Evolutionary conservation across 2,113 vertebrate genomes (phyloP), one percentile per base, ranked within the genome.

Genomic region (Nannobrachium achirus): DNA sequence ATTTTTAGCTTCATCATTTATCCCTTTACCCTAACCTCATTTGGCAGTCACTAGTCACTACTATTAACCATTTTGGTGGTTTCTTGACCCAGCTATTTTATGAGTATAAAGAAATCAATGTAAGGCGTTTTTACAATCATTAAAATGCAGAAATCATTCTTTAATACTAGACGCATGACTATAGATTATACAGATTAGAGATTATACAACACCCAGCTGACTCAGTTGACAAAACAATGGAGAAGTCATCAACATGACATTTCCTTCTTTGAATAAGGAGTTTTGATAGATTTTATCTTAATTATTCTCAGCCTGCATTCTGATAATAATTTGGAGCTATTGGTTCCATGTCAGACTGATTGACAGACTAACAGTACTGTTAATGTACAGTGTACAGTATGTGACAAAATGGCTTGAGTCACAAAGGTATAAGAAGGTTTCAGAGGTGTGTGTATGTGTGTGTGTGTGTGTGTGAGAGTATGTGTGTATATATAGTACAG

Each of bases 1-100:
- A 56, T 76, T 79, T 72, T 79, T 76, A 68, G 73, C 55, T 70
- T 71, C 38, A 55, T 64, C 42, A 49, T 52, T 63, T 15, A 8
- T 44, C 51, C 16, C 46, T 19, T 20, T 44, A 40, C 51, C 51
- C 41, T 16, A 41, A 6, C 63, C 19, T 16, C 50, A 10, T 42
- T 25, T 51, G 38, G 10, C 14, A 42, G 16, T 56, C 44, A 4
- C 58, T 55, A 42, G 16, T 56, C 44, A 4, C 58, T 55, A 4
- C 4, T 56, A 25, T 45, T 58, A 7, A 18, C 44, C n/a, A 18
- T 51, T 52, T 7, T 41, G 3, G 56, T n/a, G 8, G 38, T 40
- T 18, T 73, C 13, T 33, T 4, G 11, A 14, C 52, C 57, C 13
- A 15, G 51, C 58, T 45, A 39, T 61, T n/a, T 56, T 49, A 48